Evolutionary conservation across 2,113 vertebrate species (phyloP), one percentile per base, ranked within the genome.

Genomic region (Arothron firmamentum): DNA sequence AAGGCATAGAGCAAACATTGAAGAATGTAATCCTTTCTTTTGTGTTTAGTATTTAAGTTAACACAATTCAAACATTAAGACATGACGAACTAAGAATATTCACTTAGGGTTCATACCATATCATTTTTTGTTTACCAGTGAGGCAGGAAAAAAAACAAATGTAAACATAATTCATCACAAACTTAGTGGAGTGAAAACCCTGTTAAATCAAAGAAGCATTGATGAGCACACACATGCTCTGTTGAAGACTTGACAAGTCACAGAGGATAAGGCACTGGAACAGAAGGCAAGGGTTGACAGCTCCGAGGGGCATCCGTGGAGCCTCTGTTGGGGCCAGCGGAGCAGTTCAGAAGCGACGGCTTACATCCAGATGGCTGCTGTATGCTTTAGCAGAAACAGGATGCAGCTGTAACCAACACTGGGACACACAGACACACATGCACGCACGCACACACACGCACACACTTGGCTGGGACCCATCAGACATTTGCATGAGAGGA

Each of bases 401-500:
- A 95, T 95, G 92, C 94, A 95, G 95, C 93, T 95, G 94, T 84
- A 87, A 88, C 88, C 89, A 83, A 90, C 13, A 49, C 62, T 72
- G 68, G 77, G 87, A 80, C 85, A 90, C 86, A 3, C 85, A 85
- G 86, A 78, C 90, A 88, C 51, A 16, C 85, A 90, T 85, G 2
- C 81, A 16, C 46, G 7, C 46, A 47, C 46, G 18, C 46, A 48
- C 46, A 49, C 47, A 49, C n/a, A 18, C 47, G 10, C 47, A 20
- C 85, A 90, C 74, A 91, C 93, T 90, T 93, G 91, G 92, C 89
- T 89, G 87, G 93, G 92, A 94, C 91, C 92, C 88, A 85, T 86
- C 87, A 75, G 19, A 84, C 71, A 95, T 96, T 98, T 98, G 96
- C 96, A 99, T 96, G 92, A 90, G 81, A 91, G 88, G 92, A 91